Evolutionary conservation across 2,888 invertebrate species (phyloP).

Genomic region (Macrosiphum euphorbiae): DNA sequence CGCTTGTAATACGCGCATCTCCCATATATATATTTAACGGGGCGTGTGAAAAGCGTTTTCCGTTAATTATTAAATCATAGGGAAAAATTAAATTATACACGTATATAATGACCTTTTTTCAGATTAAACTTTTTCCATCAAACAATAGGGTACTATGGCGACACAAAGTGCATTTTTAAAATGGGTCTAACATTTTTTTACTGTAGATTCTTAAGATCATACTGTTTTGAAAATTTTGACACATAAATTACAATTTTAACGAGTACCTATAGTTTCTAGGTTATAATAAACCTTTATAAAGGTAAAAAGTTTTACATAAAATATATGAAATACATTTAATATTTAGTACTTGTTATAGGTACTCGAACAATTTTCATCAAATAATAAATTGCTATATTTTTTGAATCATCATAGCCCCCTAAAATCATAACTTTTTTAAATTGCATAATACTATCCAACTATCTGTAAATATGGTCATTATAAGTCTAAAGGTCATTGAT

Average conservation of each 20-base stretch:
- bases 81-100: no score
- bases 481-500: no score
- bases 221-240: neutral
- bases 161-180: neutral
- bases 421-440: neutral
- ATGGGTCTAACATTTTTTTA: neutral
- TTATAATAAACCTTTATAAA: neutral
- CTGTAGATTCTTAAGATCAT: neutral
- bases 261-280: neutral
- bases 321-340: no score
- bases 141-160: neutral
- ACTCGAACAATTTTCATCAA: neutral
- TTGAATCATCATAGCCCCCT: neutral
- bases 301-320: no score
- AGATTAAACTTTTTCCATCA: neutral
- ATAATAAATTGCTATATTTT: neutral
- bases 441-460: neutral
- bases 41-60: no score
- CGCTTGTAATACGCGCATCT: no score
- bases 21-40: no score
- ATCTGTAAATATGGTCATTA: neutral
- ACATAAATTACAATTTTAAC: neutral
- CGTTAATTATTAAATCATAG: no score
- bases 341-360: no score
- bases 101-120: no score